phyloP scores from a whole-genome alignment of 2,113 vertebrate genomes.

The Sorex araneus region DNA sequence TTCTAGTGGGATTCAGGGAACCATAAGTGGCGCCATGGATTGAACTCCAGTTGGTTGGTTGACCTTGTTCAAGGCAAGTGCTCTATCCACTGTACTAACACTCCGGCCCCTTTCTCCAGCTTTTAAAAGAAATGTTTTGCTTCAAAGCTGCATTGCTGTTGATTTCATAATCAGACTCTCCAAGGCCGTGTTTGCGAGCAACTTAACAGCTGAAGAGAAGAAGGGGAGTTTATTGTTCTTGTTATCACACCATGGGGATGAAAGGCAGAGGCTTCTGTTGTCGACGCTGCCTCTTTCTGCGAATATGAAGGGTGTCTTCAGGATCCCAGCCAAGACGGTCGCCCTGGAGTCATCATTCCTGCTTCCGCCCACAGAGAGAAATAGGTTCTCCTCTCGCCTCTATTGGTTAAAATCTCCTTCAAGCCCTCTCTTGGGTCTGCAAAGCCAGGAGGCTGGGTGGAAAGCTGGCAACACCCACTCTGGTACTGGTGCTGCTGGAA shows the following conservation, averaged over 20 bases:
- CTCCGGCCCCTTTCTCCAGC: not conserved
- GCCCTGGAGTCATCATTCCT: not conserved
- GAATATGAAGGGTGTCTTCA: not conserved
- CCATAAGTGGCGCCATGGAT: no score
- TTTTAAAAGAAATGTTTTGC: not conserved
- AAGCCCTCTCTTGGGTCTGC: not conserved
- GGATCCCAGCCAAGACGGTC: not conserved
- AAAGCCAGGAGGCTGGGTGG: not conserved
- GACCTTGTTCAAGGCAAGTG: no score
- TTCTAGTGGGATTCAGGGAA: no score
- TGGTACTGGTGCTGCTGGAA: not conserved
- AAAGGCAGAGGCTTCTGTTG: not conserved
- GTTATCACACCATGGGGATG: not conserved
- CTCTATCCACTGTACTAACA: no score
- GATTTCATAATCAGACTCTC: not conserved
- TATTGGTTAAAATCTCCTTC: not conserved
- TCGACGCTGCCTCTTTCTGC: not conserved
- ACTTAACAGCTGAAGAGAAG: not conserved
- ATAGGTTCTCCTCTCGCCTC: not conserved
- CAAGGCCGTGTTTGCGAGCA: constrained; percentile 5
- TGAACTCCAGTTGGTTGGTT: no score
- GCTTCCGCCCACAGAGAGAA: not conserved
- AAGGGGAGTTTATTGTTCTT: not conserved
- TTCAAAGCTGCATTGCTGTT: not conserved
- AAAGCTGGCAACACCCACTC: not conserved